Evolutionary conservation across 2,797 vertebrate genomes (phyloP), one percentile per base, ranked within the genome.

Genomic region (Mormyrus hasselquistii): DNA sequence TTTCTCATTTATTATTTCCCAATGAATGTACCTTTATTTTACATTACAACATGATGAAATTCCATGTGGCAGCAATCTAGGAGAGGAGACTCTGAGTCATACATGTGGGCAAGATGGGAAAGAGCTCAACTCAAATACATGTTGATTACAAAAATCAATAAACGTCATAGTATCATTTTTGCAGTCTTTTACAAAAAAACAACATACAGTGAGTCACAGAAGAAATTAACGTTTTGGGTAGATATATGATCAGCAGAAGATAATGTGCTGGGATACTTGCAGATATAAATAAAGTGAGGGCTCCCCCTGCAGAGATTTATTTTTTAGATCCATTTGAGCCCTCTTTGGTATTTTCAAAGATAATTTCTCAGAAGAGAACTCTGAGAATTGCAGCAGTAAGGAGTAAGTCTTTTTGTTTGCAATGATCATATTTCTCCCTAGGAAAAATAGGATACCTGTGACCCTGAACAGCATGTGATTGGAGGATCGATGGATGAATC

Each of bases 261-360:
- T 82, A 82, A 41, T 82, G 16, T 82, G 76, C 76, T 82, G 41
- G 16, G 76, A 82, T 82, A 82, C 41, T n/a, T 44, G 76, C 19
- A 44, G 41, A 82, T 82, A 82, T 47, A 47, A 73, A 73, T 73
- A 73, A 73, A 82, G 76, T 44, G 16, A 22, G 41, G 19, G 19
- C 38, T 82, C 76, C n/a, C 76, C 76, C 76, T 47, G 76, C 41
- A 82, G 41, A 82, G 76, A n/a, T 82, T 44, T 44, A 82, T 82
- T 47, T 82, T 82, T 82, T 82, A 82, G 76, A 82, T 82, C 19
- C 19, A 47, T n/a, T 82, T 82, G 41, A 82, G 76, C 41, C 19
- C 73, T n/a, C 73, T 79, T 79, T 79, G 73, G 73, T 82, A 82
- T 82, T 82, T 82, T 82, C 76, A 82, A 82, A 82, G 76, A 44